Evolutionary conservation across 2,113 vertebrate genomes (phyloP).

Genomic region (Mellivora capensis): DNA sequence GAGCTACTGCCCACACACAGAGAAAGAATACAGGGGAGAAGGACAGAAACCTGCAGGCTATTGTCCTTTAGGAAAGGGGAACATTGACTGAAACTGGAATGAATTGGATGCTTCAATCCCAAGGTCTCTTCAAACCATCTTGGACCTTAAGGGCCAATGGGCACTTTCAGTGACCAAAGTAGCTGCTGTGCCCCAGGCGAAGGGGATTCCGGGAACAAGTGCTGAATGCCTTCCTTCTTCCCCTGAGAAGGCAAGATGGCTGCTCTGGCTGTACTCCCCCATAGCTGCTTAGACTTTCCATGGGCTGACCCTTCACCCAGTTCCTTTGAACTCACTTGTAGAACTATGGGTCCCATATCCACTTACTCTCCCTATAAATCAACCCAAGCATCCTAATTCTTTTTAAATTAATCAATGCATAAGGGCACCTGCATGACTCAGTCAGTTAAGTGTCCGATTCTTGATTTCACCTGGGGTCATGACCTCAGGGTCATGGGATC

Average conservation of each 20-base stretch:
- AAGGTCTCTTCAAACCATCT: background rate
- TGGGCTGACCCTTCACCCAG: background rate
- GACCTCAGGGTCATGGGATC: background rate
- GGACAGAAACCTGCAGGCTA: background rate
- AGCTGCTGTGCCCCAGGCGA: background rate
- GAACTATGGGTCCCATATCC: background rate
- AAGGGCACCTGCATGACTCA: background rate
- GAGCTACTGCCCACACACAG: background rate
- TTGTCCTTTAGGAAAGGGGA: background rate
- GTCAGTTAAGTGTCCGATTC: background rate
- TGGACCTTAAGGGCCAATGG: background rate
- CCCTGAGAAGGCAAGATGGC: background rate
- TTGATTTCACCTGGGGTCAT: background rate
- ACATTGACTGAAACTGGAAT: background rate
- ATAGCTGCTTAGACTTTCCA: background rate
- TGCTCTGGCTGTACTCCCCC: background rate
- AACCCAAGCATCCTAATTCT: background rate
- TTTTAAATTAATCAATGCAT: background rate
- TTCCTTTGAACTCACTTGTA: background rate
- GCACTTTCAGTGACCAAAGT: background rate
- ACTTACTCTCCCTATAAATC: background rate
- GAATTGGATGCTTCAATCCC: background rate
- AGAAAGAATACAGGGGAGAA: background rate
- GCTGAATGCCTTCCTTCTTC: background rate
- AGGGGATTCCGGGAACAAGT: background rate